These are phyloP conservation scores for Palloptera scutellata DNA, from an alignment of 2,888 invertebrate genomes.

Conservation along the genomic window DNA sequence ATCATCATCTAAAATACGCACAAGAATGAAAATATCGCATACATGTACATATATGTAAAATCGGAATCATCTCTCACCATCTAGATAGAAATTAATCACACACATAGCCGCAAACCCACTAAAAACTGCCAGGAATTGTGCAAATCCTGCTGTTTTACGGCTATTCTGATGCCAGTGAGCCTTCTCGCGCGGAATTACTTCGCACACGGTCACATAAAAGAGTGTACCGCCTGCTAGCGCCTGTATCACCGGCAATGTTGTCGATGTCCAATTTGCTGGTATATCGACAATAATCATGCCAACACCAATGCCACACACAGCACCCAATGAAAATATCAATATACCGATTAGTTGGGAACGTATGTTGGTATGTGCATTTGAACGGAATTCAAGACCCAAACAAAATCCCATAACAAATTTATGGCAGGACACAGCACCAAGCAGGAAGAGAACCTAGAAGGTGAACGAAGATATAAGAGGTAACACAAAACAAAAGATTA, in stretches of 20 bases:
- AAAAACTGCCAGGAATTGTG: conserved; percentile 70
- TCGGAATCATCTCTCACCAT: conserved; percentile 45
- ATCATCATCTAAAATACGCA: conserved; percentile 20
- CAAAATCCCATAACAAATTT: conserved; percentile 85
- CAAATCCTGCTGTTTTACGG: conserved; percentile 69
- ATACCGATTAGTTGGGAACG: conserved; percentile 69
- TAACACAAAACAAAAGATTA: too few species aligned
- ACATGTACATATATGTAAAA: neutral
- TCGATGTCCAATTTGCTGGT: conserved; percentile 62
- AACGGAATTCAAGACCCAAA: conserved; percentile 76
- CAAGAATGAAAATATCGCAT: neutral
- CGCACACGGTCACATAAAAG: conserved; percentile 79
- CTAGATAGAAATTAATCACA: conserved; percentile 70
- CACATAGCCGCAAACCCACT: conserved; percentile 73
- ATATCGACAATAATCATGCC: conserved; percentile 72
- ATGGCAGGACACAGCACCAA: conserved; percentile 78
- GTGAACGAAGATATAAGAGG: conserved; percentile 39
- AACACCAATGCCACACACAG: conserved; percentile 72
- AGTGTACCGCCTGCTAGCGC: conserved; percentile 80
- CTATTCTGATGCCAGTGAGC: conserved; percentile 74
- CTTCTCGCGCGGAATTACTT: conserved; percentile 79
- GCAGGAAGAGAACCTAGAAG: conserved; percentile 74
- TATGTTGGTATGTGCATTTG: conserved; percentile 61
- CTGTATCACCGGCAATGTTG: conserved; percentile 71
- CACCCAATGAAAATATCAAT: conserved; percentile 73